phyloP scores from a whole-genome alignment of 2,888 invertebrate genomes.

The Seira sanloemensis region DNA sequence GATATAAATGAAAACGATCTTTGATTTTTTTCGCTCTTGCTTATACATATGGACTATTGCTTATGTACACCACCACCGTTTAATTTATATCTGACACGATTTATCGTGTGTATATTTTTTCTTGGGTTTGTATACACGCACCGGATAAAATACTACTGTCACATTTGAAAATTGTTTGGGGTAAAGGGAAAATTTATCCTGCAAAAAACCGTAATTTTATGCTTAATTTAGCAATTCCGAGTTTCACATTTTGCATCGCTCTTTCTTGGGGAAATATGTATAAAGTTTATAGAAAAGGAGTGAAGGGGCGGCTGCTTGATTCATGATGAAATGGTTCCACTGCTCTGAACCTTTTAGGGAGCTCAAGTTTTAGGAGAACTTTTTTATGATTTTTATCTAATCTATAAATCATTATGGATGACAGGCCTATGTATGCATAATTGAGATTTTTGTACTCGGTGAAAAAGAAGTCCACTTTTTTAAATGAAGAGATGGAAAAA shows the following conservation, averaged over 20 bases:
- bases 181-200: background rate
- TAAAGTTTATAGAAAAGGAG: background rate
- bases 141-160: background rate
- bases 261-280: background rate
- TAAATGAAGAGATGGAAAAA: background rate
- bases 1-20: conserved; percentile 29
- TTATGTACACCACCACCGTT: conserved; percentile 38
- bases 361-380: too few species aligned
- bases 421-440: background rate
- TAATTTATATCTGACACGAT: conserved; percentile 71
- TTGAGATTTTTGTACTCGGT: background rate
- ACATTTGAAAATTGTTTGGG: background rate
- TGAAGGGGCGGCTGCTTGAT: background rate
- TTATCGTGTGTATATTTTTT: conserved; percentile 63
- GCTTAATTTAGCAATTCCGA: background rate
- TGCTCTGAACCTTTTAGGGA: too few species aligned
- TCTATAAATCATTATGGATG: conserved; percentile 8
- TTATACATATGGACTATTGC: conserved; percentile 53
- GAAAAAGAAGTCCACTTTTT: conserved; percentile 17
- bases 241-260: background rate
- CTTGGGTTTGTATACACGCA: background rate
- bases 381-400: conserved; percentile 29
- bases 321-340: background rate
- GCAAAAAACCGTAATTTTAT: conserved; percentile 8
- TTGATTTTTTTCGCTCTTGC: conserved; percentile 53